Conservation (phyloP, 2,888 invertebrate species). For the Hemicrepidius hirtus region DNA sequence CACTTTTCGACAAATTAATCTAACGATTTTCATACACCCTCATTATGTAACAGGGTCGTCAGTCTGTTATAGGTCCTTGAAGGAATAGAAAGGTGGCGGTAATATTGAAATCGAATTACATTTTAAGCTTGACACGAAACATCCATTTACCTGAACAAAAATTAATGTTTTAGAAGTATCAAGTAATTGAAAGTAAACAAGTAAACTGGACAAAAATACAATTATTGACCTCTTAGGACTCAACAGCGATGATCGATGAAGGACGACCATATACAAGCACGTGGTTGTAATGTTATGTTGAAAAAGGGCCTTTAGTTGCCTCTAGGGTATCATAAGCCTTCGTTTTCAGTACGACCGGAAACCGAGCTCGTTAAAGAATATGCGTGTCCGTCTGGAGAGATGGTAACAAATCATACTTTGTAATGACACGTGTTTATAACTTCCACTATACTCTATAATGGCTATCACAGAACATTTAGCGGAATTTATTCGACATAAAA, state of each 20-base stretch:
- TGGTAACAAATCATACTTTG: slow-evolving; percentile 6
- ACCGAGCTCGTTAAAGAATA: slow-evolving; percentile 13
- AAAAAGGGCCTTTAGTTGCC: background rate
- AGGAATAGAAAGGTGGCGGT: too few relatives aligned
- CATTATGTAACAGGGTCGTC: too few relatives aligned
- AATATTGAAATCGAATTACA: background rate
- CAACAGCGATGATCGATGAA: background rate
- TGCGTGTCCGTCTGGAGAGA: slow-evolving; percentile 21
- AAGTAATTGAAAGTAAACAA: slow-evolving; percentile 16
- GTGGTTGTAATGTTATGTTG: background rate
- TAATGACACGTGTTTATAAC: background rate
- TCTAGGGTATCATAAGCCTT: slow-evolving; percentile 17
- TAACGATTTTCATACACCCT: too few relatives aligned
- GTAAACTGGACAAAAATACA: background rate
- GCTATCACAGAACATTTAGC: too few relatives aligned
- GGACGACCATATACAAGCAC: background rate
- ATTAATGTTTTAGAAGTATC: background rate
- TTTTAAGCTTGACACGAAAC: background rate
- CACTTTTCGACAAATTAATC: too few relatives aligned
- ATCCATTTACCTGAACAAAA: background rate
- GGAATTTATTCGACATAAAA: too few relatives aligned
- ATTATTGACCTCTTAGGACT: slow-evolving; percentile 3
- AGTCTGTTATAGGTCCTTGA: too few relatives aligned
- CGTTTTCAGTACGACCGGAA: slow-evolving; percentile 5
- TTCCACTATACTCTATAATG: too few relatives aligned